phyloP scores from a whole-genome alignment of 1,140 invertebrate genomes.

The Meloidogyne chitwoodi region DNA sequence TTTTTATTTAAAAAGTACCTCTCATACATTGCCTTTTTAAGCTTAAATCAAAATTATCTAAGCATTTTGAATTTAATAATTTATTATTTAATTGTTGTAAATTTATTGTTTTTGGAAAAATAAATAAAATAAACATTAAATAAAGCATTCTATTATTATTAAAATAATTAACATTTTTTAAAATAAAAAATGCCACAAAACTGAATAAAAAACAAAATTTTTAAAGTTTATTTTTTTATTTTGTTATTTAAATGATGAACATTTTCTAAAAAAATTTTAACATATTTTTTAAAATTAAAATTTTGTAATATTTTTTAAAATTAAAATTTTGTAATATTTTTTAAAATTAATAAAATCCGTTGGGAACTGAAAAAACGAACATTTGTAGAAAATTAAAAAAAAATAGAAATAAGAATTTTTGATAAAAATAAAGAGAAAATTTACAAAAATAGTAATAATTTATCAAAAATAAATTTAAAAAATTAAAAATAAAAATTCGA shows the following conservation, averaged over 20 bases:
- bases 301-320: neutral
- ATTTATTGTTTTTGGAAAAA: neutral
- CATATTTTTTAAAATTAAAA: neutral
- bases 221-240: neutral
- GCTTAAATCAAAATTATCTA: neutral
- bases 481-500: too few species aligned
- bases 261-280: too few species aligned
- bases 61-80: neutral
- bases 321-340: neutral
- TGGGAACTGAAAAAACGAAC: neutral
- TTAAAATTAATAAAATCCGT: neutral
- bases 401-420: too few species aligned
- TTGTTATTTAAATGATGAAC: neutral
- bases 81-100: neutral
- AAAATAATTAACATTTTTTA: neutral
- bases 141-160: neutral
- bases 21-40: conserved; percentile 16
- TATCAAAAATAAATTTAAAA: too few species aligned
- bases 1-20: neutral
- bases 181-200: neutral
- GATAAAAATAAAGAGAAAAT: too few species aligned
- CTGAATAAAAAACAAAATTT: neutral
- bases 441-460: too few species aligned
- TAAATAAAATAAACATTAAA: neutral
- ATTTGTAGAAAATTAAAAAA: neutral